These are phyloP conservation scores for Erannis defoliaria DNA, from an alignment of 2,888 invertebrate genomes.

Conservation along the genomic window DNA sequence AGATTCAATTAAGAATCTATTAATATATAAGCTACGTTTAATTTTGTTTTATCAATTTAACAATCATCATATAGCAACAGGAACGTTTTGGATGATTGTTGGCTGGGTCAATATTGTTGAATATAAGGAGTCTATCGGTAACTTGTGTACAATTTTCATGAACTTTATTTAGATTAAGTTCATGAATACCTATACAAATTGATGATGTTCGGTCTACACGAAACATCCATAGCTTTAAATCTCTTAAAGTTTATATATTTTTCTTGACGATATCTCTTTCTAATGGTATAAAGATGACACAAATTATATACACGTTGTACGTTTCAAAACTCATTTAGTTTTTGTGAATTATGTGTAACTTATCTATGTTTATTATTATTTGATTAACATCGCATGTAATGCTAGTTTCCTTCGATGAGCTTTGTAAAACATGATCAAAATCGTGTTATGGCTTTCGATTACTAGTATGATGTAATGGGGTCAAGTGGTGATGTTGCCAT, in stretches of 20 bases:
- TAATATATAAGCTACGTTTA: constrained; percentile 8
- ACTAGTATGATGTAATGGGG: constrained; percentile 39
- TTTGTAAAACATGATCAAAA: constrained; percentile 29
- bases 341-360: neutral
- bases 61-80: neutral
- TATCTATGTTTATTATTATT: neutral
- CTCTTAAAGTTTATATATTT: no score
- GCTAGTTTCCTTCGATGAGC: constrained; percentile 33
- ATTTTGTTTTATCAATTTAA: neutral
- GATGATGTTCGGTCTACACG: no score
- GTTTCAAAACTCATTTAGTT: neutral
- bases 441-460: constrained; percentile 30
- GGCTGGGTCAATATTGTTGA: no score
- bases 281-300: no score
- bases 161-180: no score
- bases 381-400: constrained; percentile 2
- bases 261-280: no score
- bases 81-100: no score
- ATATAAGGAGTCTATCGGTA: no score
- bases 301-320: neutral
- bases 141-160: no score
- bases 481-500: constrained; percentile 40
- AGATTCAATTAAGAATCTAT: constrained; percentile 27
- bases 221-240: no score
- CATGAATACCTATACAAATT: no score